Evolutionary conservation across 2,888 invertebrate species (phyloP).

Genomic region (Adelphocoris suturalis): DNA sequence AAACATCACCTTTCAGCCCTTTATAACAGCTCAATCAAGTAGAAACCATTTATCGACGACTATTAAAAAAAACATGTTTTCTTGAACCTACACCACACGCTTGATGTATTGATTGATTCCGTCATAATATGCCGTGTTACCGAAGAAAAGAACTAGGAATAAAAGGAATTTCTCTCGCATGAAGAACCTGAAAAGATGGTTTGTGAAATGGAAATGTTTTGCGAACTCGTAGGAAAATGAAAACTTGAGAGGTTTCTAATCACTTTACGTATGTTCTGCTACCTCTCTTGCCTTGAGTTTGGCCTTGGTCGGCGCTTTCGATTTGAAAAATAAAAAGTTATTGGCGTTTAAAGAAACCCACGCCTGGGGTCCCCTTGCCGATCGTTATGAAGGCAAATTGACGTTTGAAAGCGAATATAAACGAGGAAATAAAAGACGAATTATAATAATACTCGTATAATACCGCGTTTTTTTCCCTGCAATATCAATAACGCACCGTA

Average conservation of each 20-base stretch:
- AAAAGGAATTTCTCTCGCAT: too few species aligned
- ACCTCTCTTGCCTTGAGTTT: background rate
- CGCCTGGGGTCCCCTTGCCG: background rate
- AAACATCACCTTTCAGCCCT: too few species aligned
- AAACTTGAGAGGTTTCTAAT: background rate
- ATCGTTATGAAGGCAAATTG: background rate
- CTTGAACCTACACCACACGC: too few species aligned
- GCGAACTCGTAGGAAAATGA: background rate
- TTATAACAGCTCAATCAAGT: too few species aligned
- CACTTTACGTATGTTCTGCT: background rate
- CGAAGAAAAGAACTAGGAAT: too few species aligned
- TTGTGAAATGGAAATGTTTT: too few species aligned
- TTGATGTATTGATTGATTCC: too few species aligned
- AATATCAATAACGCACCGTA: background rate
- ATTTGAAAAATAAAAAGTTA: background rate
- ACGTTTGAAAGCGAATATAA: background rate
- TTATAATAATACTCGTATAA: background rate
- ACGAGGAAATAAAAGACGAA: background rate
- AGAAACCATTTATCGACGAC: too few species aligned
- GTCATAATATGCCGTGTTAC: too few species aligned
- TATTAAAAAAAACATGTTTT: too few species aligned
- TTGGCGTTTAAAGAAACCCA: background rate
- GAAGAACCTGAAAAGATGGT: too few species aligned
- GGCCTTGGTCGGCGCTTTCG: background rate
- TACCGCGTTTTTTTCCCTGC: too few species aligned